Percentiles rank a stretch among this genome's conserved stretches.
Conservation (phyloP, 2,888 invertebrate species). For the Leptopilina syphax region DNA sequence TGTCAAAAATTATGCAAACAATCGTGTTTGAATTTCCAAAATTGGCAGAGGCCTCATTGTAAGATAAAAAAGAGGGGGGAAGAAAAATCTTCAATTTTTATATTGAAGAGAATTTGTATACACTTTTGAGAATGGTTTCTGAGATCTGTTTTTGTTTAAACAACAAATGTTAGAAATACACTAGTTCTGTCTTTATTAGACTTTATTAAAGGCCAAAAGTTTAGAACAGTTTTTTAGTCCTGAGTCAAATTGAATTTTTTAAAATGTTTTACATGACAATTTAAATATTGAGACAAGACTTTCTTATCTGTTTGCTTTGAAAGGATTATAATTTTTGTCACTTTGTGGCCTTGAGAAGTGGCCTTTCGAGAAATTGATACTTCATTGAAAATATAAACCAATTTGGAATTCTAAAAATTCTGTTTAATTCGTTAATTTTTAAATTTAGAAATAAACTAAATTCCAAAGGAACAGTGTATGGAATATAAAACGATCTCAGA, state of each 20-base stretch:
- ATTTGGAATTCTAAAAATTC: neutral
- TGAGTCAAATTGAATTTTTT: neutral
- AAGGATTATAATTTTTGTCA: constrained; percentile 62
- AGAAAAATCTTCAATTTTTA: neutral
- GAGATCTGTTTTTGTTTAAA: neutral
- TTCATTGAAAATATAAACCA: neutral
- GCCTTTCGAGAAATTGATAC: constrained; percentile 67
- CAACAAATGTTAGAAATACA: neutral
- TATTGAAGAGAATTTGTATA: neutral
- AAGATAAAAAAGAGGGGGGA: neutral
- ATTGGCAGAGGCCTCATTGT: neutral
- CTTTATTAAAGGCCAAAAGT: neutral
- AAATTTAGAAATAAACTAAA: too few relatives aligned
- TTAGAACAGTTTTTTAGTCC: too few relatives aligned
- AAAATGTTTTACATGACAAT: constrained; percentile 5
- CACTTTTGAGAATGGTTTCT: neutral
- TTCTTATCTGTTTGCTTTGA: too few relatives aligned
- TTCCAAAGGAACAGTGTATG: neutral
- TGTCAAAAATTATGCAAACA: constrained; percentile 8
- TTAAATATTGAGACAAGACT: neutral
- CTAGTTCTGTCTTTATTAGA: neutral
- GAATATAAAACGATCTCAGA: constrained; percentile 19
- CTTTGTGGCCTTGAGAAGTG: constrained; percentile 72
- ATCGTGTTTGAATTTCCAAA: neutral
- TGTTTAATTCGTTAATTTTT: neutral